Evolutionary conservation across 2,797 vertebrate genomes (phyloP), one percentile per base, ranked within the genome.

Genomic region (Gymnoscopelus braueri): DNA sequence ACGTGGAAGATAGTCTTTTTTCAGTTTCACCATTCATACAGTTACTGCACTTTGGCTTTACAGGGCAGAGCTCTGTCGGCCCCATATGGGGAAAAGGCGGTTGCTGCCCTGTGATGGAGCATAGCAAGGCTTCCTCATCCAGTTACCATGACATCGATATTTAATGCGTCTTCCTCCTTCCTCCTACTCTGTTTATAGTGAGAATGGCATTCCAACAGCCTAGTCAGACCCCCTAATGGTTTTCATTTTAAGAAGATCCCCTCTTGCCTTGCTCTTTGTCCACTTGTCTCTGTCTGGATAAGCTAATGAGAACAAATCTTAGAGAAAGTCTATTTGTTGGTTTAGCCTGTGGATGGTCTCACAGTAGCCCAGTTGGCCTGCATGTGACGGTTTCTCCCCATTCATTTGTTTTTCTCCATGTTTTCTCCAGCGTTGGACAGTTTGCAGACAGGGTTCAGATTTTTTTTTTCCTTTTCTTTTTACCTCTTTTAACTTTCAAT

Each of bases 121-220:
- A 56, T 56, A 56, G 24, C 54, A 56, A 4, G 23, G 54, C 54
- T 13, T 9, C 24, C 54, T 26, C 54, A 4, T 23, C 19, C 3
- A 12, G 54, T 56, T 56, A 24, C 54, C 54, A 56, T 56, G 54
- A 24, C 19, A 24, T 51, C 14, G 50, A 51, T 51, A 51, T 51
- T 51, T 51, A 15, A 51, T 51, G 50, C n/a, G 50, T 51, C 50
- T 51, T 56, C 54, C 54, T 56, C 12, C 19, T 24, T 56, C 24
- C 12, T 29, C 54, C 24, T 51, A n/a, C n/a, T 54, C n/a, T 23
- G 52, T 54, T 54, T 10, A 10, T 54, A 7, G 52, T 15, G 54
- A 24, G 50, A 51, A 13, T 51, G 50, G 50, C 50, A 50, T 50
- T 50, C 48, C 48, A 50, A 14, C 48, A 15, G 50, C 50, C n/a